Evolutionary conservation across 2,113 vertebrate species (phyloP), one percentile per base, ranked within the genome.

Genomic region (Hemicordylus capensis): DNA sequence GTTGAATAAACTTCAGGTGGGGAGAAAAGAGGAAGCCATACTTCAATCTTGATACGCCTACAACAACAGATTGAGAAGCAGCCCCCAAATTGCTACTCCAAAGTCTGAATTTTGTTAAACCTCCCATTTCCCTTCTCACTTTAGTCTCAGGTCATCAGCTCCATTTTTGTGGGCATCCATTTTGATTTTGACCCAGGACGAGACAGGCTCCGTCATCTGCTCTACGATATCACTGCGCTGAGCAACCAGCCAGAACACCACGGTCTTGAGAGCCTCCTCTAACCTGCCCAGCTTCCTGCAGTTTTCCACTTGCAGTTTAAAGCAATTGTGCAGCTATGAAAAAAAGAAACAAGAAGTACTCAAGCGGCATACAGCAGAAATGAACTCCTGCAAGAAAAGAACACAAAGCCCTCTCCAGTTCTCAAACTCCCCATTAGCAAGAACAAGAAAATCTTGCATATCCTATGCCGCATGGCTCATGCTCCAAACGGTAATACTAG

Each of bases 151-250:
- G 42, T 98, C 97, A 56, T 97, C 97, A 0, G 95, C 91, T 6
- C 97, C 96, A 8, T 92, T 95, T n/a, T 89, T 96, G 1, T 91
- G 94, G 0, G 97, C 97, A 1, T 98, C 98, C 0, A 89, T 95
- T 89, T 99, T 99, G 37, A 97, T 95, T 81, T 96, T 96, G 75
- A 96, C 97, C 98, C 98, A 99, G 75, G 97, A 93, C 3, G 95
- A 94, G 14, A 98, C 88, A 0, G 98, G 97, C 82, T 98, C 97
- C 1, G 90, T 64, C 94, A 98, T 96, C 74, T 98, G 94, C 78
- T 95, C 81, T 0, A 63, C 81, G 28, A 96, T 37, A 0, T 81
- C 89, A 81, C 91, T 87, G 2, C 85, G 94, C 54, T 98, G 93
- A 1, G 95, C 96, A 8, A 76, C 89, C 91, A 99, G 93, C 98